phyloP scores from a whole-genome alignment of 2,113 vertebrate genomes.

The Melierax canorus region DNA sequence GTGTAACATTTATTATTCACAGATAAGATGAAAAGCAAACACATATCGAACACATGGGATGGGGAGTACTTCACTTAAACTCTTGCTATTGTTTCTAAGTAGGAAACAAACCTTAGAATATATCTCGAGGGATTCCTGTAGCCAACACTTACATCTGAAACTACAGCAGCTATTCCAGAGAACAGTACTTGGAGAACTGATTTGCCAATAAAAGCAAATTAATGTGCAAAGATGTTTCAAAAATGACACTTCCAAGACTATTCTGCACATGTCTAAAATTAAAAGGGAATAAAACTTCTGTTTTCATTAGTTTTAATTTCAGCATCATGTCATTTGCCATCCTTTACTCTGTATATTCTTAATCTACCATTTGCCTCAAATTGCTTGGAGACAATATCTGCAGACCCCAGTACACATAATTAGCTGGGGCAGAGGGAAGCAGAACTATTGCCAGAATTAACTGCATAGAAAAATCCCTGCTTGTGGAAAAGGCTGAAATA shows the following conservation, averaged over 20 bases:
- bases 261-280: not conserved
- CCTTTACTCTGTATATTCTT: not conserved
- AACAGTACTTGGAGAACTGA: not conserved
- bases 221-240: not conserved
- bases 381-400: not conserved
- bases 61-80: not conserved
- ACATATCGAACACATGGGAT: not conserved
- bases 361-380: not conserved
- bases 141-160: not conserved
- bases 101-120: not conserved
- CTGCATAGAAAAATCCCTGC: not conserved
- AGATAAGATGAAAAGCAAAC: not conserved
- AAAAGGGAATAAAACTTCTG: not conserved
- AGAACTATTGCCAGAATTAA: not conserved
- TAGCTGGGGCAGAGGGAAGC: not conserved
- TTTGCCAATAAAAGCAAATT: conserved; percentile 40
- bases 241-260: not conserved
- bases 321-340: not conserved
- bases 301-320: not conserved
- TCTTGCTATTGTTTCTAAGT: not conserved
- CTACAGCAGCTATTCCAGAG: not conserved
- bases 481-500: not conserved
- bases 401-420: not conserved
- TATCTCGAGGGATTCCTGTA: not conserved
- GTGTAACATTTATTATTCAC: not conserved